Base-by-base conservation (phyloP, 1,140 invertebrate genomes). In the Centruroides sculpturatus region DNA sequence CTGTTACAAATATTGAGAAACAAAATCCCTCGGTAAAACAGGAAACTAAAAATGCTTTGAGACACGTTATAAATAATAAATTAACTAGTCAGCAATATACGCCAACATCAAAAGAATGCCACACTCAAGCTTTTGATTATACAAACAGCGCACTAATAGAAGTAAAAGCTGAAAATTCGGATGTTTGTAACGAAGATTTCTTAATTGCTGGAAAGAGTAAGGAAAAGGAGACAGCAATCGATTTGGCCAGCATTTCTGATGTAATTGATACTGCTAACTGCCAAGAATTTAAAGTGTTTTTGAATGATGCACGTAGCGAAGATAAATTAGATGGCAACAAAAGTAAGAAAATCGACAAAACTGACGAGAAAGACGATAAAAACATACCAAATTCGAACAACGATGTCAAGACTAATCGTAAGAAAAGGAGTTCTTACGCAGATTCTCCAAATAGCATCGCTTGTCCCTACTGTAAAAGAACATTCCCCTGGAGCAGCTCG, bases 401-500 rank as follows among this genome's bases (percentile, higher is more conserved):
- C 51, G 5, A 7, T 0, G 51, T 53, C 51, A 53, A 34, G 7
- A 53, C 5, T 8, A 53, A 53, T 23, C 5, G 35, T 7, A 34
- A 23, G 23, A 53, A 53, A 53, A 53, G 35, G 8, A 53, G 51
- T 36, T 53, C 51, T 36, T 53, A 53, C 51, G 23, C 51, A 5
- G 51, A 36, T 23, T 53, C 51, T 53, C 51, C 23, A 5, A 53
- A 53, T 36, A 36, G 23, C 8, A 36, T 53, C 3, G 5, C 51
- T 34, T 53, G 51, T 36, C 51, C 51, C 7, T 23, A 34, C 23
- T 53, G 51, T 8, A 36, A 23, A 8, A 23, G 23, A 7, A 53
- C 5, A 68, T 98, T 98, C 71, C 92, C 93, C 0, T 98, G 93
- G 93, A 88, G 86, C 6, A 93, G 89, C 8, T 95, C 92, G 0